phyloP scores from a whole-genome alignment of 2,113 vertebrate genomes.

The Neodon shergylaensis region DNA sequence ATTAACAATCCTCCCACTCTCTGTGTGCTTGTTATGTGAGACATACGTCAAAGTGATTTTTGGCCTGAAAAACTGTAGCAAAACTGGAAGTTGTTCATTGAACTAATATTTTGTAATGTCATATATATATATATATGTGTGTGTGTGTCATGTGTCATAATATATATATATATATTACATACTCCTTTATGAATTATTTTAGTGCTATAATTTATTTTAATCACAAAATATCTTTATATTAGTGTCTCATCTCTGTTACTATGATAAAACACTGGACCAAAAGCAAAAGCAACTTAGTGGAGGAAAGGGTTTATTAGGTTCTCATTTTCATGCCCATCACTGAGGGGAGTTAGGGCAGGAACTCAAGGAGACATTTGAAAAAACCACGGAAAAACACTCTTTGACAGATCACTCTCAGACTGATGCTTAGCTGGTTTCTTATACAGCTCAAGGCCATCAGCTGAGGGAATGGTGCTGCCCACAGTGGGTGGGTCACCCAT shows the following conservation, averaged over 20 bases:
- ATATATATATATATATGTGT: background rate
- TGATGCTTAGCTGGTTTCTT: background rate
- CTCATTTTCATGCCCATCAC: background rate
- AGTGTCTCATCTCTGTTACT: background rate
- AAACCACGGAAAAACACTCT: background rate
- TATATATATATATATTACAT: background rate
- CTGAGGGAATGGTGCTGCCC: background rate
- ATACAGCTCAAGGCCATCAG: background rate
- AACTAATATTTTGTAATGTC: background rate
- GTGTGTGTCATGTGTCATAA: too few relatives aligned
- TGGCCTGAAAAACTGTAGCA: conserved; percentile 40
- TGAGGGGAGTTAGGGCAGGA: too few relatives aligned
- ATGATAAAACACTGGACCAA: background rate
- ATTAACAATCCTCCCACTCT: background rate
- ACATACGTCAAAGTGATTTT: conserved; percentile 75
- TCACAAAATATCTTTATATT: background rate
- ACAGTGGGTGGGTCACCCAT: background rate
- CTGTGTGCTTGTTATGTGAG: conserved; percentile 26
- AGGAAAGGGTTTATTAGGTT: too few relatives aligned
- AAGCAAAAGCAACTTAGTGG: background rate
- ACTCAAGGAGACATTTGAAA: too few relatives aligned
- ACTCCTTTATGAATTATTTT: conserved; percentile 50
- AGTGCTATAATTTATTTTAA: conserved; percentile 26
- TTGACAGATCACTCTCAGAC: background rate
- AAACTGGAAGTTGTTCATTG: conserved; percentile 53